Evolutionary conservation across 53 echinoderm and acorn worm genomes (phyloP).

Genomic region (Holothuria leucospilota): DNA sequence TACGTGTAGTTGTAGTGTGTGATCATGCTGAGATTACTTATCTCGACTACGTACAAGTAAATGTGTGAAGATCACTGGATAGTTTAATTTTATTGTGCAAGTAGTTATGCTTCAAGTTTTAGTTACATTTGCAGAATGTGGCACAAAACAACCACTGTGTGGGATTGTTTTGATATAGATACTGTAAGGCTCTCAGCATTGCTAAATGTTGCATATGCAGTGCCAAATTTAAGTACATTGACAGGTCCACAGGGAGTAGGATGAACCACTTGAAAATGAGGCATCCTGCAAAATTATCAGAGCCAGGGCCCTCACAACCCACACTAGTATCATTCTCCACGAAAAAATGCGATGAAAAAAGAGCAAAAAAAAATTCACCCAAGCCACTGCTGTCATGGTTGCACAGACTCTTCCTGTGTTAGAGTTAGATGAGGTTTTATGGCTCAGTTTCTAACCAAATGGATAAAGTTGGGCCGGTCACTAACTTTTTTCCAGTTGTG

Average conservation of each 20-base stretch:
- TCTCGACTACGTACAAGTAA: too few relatives aligned
- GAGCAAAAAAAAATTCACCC: conserved; percentile 47
- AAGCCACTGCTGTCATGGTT: conserved; percentile 24
- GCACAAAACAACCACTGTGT: background rate
- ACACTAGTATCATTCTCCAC: background rate
- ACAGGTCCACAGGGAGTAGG: conserved; percentile 25
- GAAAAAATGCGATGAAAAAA: conserved; percentile 1
- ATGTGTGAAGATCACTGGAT: too few relatives aligned
- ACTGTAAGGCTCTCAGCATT: background rate
- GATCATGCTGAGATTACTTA: too few relatives aligned
- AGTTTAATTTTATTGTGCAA: too few relatives aligned
- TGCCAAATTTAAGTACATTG: conserved; percentile 9
- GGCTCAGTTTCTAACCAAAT: too few relatives aligned
- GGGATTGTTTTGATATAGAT: conserved; percentile 12
- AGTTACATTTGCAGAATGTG: background rate
- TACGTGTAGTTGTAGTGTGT: too few relatives aligned
- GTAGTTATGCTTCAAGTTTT: background rate
- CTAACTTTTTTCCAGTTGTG: too few relatives aligned
- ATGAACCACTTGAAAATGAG: conserved; percentile 42
- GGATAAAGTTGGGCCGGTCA: too few relatives aligned
- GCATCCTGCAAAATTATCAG: conserved; percentile 21
- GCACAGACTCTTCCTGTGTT: too few relatives aligned
- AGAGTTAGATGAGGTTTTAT: too few relatives aligned
- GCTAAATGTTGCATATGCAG: conserved; percentile 18
- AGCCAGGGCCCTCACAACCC: background rate